Conservation (phyloP, 2,797 vertebrate species). For the Scomberomorus guttatus region DNA sequence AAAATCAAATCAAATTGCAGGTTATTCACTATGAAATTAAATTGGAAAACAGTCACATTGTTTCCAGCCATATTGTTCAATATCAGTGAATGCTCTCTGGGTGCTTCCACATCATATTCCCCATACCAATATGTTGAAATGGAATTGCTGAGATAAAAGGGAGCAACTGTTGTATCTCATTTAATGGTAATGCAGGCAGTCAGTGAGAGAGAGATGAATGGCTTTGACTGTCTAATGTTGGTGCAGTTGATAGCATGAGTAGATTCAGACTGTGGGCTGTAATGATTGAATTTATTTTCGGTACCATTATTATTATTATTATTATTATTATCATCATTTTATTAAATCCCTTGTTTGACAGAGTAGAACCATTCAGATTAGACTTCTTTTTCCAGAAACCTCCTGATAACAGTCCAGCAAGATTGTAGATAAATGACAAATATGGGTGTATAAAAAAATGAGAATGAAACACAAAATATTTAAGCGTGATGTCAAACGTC, state of each 20-base stretch:
- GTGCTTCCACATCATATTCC: slow-evolving; percentile 77
- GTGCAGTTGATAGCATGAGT: slow-evolving; percentile 47
- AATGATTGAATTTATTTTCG: slow-evolving; percentile 68
- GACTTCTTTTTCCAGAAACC: slow-evolving; percentile 26
- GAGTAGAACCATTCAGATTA: slow-evolving; percentile 44
- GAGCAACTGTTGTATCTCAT: slow-evolving; percentile 75
- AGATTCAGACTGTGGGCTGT: slow-evolving; percentile 48
- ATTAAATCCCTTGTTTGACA: slow-evolving; percentile 61
- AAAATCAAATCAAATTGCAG: slow-evolving; percentile 80
- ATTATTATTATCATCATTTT: slow-evolving; percentile 56
- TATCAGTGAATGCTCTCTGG: slow-evolving; percentile 77
- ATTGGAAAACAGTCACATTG: slow-evolving; percentile 81
- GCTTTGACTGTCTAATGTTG: slow-evolving; percentile 54
- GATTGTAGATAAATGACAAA: slow-evolving; percentile 27
- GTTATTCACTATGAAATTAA: slow-evolving; percentile 87
- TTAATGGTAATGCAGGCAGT: slow-evolving; percentile 68
- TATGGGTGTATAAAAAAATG: neutral
- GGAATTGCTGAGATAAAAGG: slow-evolving; percentile 83
- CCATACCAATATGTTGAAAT: slow-evolving; percentile 78
- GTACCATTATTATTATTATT: slow-evolving; percentile 44
- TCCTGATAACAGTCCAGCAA: slow-evolving; percentile 15
- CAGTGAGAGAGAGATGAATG: slow-evolving; percentile 56
- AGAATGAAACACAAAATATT: neutral
- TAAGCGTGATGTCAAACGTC: neutral
- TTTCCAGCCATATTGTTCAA: slow-evolving; percentile 84